These are phyloP conservation scores for Cylindroiulus punctatus DNA, from an alignment of 2,888 invertebrate species.

Conservation along the genomic window DNA sequence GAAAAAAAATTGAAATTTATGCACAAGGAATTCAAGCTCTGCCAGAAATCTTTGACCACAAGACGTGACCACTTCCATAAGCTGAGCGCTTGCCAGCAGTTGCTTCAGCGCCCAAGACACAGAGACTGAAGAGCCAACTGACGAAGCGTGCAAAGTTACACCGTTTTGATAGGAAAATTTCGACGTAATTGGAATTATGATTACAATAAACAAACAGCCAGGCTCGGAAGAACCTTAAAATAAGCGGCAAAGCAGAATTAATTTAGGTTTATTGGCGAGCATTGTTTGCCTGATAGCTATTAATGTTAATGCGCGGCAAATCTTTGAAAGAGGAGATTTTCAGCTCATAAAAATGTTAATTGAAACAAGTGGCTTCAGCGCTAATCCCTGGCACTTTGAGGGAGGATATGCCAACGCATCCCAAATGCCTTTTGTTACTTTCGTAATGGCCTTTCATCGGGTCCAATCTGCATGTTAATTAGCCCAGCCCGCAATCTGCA, in stretches of 20 bases:
- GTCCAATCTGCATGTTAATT: constrained; percentile 28
- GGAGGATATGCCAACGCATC: not conserved
- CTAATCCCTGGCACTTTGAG: constrained; percentile 26
- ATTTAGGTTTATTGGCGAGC: constrained; percentile 17
- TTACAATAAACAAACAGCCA: not conserved
- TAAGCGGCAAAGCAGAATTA: not conserved
- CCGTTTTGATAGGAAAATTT: constrained; percentile 5
- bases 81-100: not conserved
- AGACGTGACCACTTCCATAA: not conserved
- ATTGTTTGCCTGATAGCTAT: constrained; percentile 11
- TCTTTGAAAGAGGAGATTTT: constrained; percentile 28
- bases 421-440: constrained; percentile 18
- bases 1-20: too few relatives aligned
- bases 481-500: constrained; percentile 13
- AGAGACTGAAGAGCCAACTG: not conserved
- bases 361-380: constrained; percentile 4
- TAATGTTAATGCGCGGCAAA: constrained; percentile 14
- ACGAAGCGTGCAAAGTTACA: not conserved
- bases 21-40: too few relatives aligned
- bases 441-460: constrained; percentile 26
- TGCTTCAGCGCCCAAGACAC: not conserved
- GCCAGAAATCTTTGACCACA: too few relatives aligned
- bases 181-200: not conserved
- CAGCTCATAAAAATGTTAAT: constrained; percentile 29
- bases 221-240: not conserved